Conservation (phyloP, 2,113 vertebrate species). For the Regulus satrapa region DNA sequence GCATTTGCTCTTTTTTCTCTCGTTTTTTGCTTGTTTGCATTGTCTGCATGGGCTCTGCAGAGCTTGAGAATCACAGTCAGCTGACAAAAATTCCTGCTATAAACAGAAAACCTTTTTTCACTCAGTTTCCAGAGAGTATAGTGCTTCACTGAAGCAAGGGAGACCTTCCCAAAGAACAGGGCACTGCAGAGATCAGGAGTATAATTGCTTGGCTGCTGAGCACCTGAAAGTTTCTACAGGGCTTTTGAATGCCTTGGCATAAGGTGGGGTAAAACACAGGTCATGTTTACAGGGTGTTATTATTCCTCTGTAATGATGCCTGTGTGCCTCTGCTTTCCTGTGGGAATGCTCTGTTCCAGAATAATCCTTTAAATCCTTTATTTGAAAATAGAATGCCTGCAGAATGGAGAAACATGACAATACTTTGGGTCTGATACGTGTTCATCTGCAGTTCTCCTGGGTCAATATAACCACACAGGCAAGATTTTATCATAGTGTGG, state of each 20-base stretch:
- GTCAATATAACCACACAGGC: neutral
- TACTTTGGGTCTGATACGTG: neutral
- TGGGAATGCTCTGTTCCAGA: constrained; percentile 22
- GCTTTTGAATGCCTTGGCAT: constrained; percentile 1
- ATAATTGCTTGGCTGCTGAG: constrained; percentile 29
- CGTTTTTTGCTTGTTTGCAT: neutral
- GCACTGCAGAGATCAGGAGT: neutral
- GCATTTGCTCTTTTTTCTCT: neutral
- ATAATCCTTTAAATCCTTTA: constrained; percentile 17
- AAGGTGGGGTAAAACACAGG: constrained; percentile 15
- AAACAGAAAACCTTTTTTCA: neutral
- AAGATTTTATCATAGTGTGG: neutral
- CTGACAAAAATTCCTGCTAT: neutral
- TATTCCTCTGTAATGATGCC: constrained; percentile 16
- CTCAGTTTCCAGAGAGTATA: neutral
- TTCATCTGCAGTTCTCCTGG: neutral
- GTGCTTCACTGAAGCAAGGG: neutral
- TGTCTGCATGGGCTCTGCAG: no score
- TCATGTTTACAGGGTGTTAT: constrained; percentile 11
- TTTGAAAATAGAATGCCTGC: neutral
- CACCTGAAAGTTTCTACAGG: neutral
- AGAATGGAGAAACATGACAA: neutral
- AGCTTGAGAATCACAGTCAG: neutral
- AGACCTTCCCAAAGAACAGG: constrained; percentile 15
- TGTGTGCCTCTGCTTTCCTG: constrained; percentile 4